phyloP scores from a whole-genome alignment of 2,797 vertebrate genomes.

The Phoebastria nigripes region DNA sequence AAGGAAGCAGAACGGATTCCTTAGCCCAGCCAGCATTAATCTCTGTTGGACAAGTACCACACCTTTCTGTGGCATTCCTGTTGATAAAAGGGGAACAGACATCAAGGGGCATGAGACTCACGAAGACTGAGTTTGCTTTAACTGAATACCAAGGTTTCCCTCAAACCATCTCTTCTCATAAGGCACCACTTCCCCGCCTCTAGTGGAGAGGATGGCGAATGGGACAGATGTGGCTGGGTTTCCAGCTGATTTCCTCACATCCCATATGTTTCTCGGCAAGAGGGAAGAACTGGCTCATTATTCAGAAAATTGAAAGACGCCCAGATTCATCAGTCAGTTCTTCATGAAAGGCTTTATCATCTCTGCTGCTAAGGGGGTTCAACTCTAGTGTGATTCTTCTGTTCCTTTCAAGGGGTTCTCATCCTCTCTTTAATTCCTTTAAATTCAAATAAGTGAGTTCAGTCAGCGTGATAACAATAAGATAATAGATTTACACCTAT shows the following conservation, averaged over 20 bases:
- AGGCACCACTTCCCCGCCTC: neutral
- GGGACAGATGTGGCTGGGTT: neutral
- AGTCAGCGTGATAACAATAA: neutral
- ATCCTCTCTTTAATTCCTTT: neutral
- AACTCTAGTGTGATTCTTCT: neutral
- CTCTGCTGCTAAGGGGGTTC: neutral
- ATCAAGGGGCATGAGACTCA: neutral
- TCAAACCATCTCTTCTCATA: neutral
- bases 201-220: neutral
- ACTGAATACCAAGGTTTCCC: neutral
- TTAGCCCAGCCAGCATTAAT: neutral
- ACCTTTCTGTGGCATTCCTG: neutral
- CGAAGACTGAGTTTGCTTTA: neutral
- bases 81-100: neutral
- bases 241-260: slow-evolving; percentile 31
- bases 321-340: slow-evolving; percentile 38
- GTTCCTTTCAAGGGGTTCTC: neutral
- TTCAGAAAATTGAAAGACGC: slow-evolving; percentile 45
- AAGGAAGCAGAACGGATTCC: neutral
- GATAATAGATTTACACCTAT: neutral
- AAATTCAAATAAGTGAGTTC: neutral
- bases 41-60: neutral
- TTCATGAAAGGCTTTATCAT: slow-evolving; percentile 20
- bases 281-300: slow-evolving; percentile 27
- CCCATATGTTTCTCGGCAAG: slow-evolving; percentile 53